Percentiles rank a stretch among this genome's conserved stretches.
phyloP scores from a whole-genome alignment of 2,797 vertebrate species.

The Coendou prehensilis region DNA sequence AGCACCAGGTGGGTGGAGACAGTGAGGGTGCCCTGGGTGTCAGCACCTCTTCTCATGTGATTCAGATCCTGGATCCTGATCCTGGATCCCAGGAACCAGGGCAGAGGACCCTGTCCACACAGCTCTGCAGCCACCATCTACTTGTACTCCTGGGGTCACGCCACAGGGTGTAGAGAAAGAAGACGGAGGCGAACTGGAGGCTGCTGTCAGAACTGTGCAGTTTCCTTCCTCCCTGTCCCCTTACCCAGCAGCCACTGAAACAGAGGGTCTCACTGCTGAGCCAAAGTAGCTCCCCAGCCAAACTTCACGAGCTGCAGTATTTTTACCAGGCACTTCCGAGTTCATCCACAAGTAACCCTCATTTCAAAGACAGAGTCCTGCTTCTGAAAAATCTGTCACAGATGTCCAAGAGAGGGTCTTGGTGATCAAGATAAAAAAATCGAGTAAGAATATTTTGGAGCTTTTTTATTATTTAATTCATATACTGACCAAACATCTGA shows the following conservation, averaged over 20 bases:
- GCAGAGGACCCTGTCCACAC: background rate
- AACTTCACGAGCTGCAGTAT: background rate
- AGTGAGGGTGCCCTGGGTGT: background rate
- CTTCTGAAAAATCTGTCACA: constrained; percentile 9
- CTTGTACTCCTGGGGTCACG: background rate
- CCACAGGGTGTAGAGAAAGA: background rate
- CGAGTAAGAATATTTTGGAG: background rate
- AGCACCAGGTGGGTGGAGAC: accelerated
- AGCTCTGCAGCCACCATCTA: background rate
- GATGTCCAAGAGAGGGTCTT: background rate
- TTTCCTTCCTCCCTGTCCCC: background rate
- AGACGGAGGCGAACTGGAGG: background rate
- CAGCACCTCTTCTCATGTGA: background rate
- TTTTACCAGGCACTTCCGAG: background rate
- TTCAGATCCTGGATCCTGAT: background rate
- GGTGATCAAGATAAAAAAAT: background rate
- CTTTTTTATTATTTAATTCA: background rate
- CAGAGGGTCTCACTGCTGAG: background rate
- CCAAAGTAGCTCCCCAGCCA: background rate
- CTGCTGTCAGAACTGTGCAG: background rate
- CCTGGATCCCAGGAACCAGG: background rate
- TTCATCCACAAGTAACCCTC: background rate
- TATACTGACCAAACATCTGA: background rate
- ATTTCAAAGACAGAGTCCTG: constrained; percentile 21
- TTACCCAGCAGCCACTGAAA: background rate